A percentile compares a stretch with the other conserved stretches of the same genome.
Evolutionary conservation across 2,888 invertebrate genomes (phyloP).

Genomic region (Pomacea canaliculata): DNA sequence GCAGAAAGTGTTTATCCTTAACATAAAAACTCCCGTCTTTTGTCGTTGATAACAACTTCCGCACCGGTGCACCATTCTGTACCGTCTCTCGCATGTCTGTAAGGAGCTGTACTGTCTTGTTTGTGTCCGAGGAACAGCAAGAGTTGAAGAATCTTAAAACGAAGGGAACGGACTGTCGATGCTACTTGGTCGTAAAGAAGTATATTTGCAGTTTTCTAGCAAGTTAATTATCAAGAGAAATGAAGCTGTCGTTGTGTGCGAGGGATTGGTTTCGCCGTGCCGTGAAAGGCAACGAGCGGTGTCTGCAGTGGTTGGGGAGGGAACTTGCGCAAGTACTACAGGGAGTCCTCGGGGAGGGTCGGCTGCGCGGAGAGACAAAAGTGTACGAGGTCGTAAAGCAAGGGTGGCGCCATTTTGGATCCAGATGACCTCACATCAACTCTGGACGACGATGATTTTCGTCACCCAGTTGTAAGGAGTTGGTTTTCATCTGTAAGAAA

Average conservation of each 20-base stretch:
- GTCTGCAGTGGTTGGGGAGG: slow-evolving; percentile 74
- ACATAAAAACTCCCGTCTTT: no score
- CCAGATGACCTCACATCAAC: slow-evolving; percentile 74
- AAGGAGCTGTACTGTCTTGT: no score
- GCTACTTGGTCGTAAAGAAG: no score
- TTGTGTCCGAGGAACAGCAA: no score
- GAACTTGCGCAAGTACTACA: slow-evolving; percentile 71
- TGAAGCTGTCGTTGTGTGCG: slow-evolving; percentile 74
- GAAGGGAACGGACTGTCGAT: no score
- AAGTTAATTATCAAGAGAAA: slow-evolving; percentile 39
- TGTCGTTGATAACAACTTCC: no score
- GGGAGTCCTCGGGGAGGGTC: slow-evolving; percentile 65
- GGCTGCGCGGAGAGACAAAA: slow-evolving; percentile 47
- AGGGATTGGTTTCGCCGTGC: slow-evolving; percentile 75
- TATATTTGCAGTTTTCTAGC: no score
- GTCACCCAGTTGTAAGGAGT: slow-evolving; percentile 73
- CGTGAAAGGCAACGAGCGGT: slow-evolving; percentile 72
- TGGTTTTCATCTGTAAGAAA: background rate
- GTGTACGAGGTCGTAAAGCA: slow-evolving; percentile 74
- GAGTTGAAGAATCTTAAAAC: no score
- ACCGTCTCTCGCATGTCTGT: no score
- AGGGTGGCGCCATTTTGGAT: slow-evolving; percentile 76
- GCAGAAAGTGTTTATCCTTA: no score
- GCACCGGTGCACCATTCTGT: no score
- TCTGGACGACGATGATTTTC: slow-evolving; percentile 76